Evolutionary conservation across 2,888 invertebrate genomes (phyloP).

Genomic region (Itoplectis maculator): DNA sequence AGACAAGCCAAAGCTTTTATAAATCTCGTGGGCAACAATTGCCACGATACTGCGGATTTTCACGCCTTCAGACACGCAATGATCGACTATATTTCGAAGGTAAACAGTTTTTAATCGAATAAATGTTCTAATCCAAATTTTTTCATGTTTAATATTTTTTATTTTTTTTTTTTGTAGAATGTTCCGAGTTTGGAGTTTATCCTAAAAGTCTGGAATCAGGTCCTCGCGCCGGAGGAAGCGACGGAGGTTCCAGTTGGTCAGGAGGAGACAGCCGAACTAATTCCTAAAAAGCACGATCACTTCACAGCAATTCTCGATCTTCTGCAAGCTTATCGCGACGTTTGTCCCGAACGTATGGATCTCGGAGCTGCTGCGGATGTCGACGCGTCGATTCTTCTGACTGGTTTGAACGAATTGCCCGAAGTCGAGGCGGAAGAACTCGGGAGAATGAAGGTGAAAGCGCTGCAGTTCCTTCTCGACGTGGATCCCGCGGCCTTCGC

Average conservation of each 20-base stretch:
- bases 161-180: conserved; percentile 66
- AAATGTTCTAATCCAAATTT: background rate
- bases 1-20: conserved; percentile 82
- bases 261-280: conserved; percentile 48
- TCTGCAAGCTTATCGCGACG: conserved; percentile 86
- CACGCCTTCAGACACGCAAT: conserved; percentile 68
- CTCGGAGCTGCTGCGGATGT: conserved; percentile 65
- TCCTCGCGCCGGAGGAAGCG: conserved; percentile 69
- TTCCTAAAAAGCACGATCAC: conserved; percentile 71
- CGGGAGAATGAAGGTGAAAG: conserved; percentile 81
- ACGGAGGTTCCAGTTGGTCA: conserved; percentile 29
- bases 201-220: conserved; percentile 81
- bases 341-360: conserved; percentile 86
- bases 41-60: conserved; percentile 63
- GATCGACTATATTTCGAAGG: conserved; percentile 73
- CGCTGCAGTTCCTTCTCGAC: conserved; percentile 83
- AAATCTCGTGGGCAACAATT: conserved; percentile 62
- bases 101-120: background rate
- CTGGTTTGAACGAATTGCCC: conserved; percentile 67
- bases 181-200: conserved; percentile 81
- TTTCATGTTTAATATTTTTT: background rate
- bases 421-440: conserved; percentile 67
- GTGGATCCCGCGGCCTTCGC: conserved; percentile 81
- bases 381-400: conserved; percentile 71
- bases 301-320: conserved; percentile 85